Evolutionary conservation across 1,140 invertebrate genomes (phyloP), one percentile per base, ranked within the genome.

Genomic region (Orius insidiosus): DNA sequence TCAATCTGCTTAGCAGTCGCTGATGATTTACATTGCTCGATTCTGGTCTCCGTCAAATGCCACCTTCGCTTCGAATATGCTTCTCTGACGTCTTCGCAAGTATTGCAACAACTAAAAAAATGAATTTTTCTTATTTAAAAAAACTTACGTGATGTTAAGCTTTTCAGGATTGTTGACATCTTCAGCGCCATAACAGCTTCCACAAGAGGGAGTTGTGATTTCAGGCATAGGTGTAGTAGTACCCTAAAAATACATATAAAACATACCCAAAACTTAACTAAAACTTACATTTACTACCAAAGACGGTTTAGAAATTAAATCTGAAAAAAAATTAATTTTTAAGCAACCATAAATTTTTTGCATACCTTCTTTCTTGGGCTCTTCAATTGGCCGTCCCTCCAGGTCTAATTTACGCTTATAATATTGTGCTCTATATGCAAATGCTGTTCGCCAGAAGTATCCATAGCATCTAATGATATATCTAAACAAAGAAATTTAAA

Each of bases 391-490:
- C 56, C 76, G 73, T 3, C 92, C 93, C 51, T 78, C 62, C 30
- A 82, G 60, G 63, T 90, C 78, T 52, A 98, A 64, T 54, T 88
- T 71, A 61, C 85, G 74, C 64, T 98, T 97, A 62, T 80, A 93
- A 98, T 79, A 68, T 93, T 87, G 60, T 97, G 88, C 49, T 90
- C 80, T 59, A 98, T 83, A 63, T 93, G 81, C 45, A 95, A 71
- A 68, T 98, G 93, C 50, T 92, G 87, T 60, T 95, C 93, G 8
- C 94, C 94, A 9, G 88, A 90, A 3, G 84, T 81, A 63, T 98
- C 94, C 83, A 98, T 95, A n/a, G 93, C 90, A 74, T 98, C 94
- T 51, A 98, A 68, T 36, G 83, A 85, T 58, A 96, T 68, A 71
- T 85, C 86, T 93, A 58, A n/a, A n/a, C n/a, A n/a, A n/a, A n/a